These are phyloP conservation scores for Anoplolepis gracilipes DNA, from an alignment of 1,140 invertebrate species.

Conservation along the genomic window DNA sequence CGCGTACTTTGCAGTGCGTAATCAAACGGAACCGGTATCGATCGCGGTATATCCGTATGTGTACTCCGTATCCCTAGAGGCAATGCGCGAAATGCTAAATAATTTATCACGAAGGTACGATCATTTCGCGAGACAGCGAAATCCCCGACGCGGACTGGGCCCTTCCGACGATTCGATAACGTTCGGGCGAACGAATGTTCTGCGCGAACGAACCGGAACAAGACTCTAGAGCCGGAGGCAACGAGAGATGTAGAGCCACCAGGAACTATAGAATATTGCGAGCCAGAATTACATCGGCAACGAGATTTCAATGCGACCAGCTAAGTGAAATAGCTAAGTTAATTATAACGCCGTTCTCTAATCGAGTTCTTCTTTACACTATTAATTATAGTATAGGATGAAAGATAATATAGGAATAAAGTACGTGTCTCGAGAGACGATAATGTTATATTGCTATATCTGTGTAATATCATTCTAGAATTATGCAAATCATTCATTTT, in stretches of 20 bases:
- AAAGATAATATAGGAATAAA: constrained; percentile 32
- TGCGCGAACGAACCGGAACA: constrained; percentile 17
- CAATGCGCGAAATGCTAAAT: constrained; percentile 41
- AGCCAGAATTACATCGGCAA: constrained; percentile 23
- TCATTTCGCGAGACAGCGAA: constrained; percentile 32
- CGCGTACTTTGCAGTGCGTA: constrained; percentile 37
- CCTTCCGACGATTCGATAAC: constrained; percentile 18
- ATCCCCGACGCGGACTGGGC: background rate
- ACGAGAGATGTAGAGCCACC: background rate
- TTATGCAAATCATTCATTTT: background rate
- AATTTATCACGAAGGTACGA: constrained; percentile 36
- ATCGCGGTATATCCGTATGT: background rate
- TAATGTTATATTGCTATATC: background rate
- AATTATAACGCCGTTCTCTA: constrained; percentile 27
- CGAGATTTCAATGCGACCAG: constrained; percentile 46
- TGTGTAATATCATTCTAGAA: background rate
- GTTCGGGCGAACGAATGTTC: constrained; percentile 27
- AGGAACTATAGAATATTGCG: constrained; percentile 11
- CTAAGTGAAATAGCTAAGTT: constrained; percentile 50
- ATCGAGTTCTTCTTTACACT: constrained; percentile 35
- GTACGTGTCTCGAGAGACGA: background rate
- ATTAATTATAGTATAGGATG: constrained; percentile 40
- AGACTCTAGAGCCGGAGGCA: constrained; percentile 18
- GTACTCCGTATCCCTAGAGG: background rate
- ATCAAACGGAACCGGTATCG: constrained; percentile 47